Evolutionary conservation across 2,113 vertebrate species (phyloP), one percentile per base, ranked within the genome.

Genomic region (Anguilla japonica): DNA sequence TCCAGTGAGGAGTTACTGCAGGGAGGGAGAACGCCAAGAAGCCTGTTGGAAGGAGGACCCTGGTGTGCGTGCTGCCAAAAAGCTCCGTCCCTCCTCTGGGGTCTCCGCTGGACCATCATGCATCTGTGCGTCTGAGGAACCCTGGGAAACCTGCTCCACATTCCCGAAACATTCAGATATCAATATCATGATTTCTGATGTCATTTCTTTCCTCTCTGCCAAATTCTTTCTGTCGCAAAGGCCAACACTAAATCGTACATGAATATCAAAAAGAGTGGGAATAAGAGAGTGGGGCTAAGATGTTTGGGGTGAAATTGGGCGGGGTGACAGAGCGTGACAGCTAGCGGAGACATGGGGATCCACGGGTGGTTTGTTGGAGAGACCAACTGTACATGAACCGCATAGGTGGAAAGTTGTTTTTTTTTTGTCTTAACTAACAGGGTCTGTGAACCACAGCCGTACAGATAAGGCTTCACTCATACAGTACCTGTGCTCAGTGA

Each of bases 81-180:
- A 78, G 85, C 89, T 83, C 88, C 18, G 78, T 84, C 78, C 89
- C 88, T 89, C 50, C 88, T 46, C 26, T 85, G 83, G 56, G 34
- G 79, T 39, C 82, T 90, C 29, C 88, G 85, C 87, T n/a, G 39
- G 82, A 88, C 60, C 89, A 90, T 87, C 89, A 81, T 91, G 87
- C 46, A 86, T 84, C 85, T 67, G 56, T 91, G 88, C 88, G 90
- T 91, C 85, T 88, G 71, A 91, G 86, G 89, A 90, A 89, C 91
- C 93, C 91, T 94, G 91, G 93, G 93, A 95, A 93, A 91, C 50
- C 63, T 53, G 79, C 88, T 88, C 91, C 91, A 89, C 88, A 91
- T 91, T 92, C 85, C 89, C 85, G 43, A 89, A 91, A 88, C 86
- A 92, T 88, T 88, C 84, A 87, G 84, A 88, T 81, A 83, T 88